A percentile compares a stretch with the other conserved stretches of the same genome.
phyloP scores from a whole-genome alignment of 2,113 vertebrate species.

The Oncorhynchus keta region DNA sequence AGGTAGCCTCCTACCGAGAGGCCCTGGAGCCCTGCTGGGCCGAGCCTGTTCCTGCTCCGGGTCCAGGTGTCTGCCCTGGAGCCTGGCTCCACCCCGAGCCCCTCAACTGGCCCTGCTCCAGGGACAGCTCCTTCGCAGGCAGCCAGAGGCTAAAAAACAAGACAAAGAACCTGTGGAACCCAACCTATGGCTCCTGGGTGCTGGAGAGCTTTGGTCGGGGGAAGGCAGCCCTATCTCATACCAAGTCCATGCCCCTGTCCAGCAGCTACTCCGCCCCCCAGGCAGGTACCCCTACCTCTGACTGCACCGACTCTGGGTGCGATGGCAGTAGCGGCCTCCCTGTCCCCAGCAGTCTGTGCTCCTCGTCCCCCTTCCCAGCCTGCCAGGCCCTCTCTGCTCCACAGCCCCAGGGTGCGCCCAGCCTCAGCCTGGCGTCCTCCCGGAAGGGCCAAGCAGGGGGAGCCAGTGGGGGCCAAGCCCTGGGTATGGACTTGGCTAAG shows the following conservation, averaged over 20 bases:
- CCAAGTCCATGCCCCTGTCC: slow-evolving; percentile 74
- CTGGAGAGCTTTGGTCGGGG: slow-evolving; percentile 77
- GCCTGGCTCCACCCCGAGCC: slow-evolving; percentile 64
- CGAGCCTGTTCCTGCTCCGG: slow-evolving; percentile 57
- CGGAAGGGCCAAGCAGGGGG: slow-evolving; percentile 44
- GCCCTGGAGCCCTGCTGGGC: slow-evolving; percentile 68
- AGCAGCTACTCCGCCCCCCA: slow-evolving; percentile 32
- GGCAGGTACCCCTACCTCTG: slow-evolving; percentile 44
- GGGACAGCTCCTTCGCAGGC: slow-evolving; percentile 68
- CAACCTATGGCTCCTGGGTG: slow-evolving; percentile 88
- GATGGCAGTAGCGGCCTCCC: slow-evolving; percentile 30
- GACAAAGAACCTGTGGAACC: slow-evolving; percentile 91
- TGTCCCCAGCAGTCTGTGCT: too few species aligned
- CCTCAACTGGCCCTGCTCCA: slow-evolving; percentile 61
- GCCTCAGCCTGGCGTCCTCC: slow-evolving; percentile 12
- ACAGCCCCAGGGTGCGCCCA: slow-evolving; percentile 45
- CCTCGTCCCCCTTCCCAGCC: slow-evolving; percentile 60
- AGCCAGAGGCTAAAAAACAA: slow-evolving; percentile 85
- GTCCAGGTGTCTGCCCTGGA: slow-evolving; percentile 23
- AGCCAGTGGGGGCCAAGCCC: slow-evolving; percentile 4
- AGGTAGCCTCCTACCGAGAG: slow-evolving; percentile 72
- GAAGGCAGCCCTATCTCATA: slow-evolving; percentile 70
- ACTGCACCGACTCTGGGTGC: slow-evolving; percentile 68
- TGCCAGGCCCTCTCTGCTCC: slow-evolving; percentile 59
- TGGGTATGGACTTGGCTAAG: slow-evolving; percentile 80